Evolutionary conservation across 2,888 invertebrate species (phyloP).

Genomic region (Metopia argyrocephala): DNA sequence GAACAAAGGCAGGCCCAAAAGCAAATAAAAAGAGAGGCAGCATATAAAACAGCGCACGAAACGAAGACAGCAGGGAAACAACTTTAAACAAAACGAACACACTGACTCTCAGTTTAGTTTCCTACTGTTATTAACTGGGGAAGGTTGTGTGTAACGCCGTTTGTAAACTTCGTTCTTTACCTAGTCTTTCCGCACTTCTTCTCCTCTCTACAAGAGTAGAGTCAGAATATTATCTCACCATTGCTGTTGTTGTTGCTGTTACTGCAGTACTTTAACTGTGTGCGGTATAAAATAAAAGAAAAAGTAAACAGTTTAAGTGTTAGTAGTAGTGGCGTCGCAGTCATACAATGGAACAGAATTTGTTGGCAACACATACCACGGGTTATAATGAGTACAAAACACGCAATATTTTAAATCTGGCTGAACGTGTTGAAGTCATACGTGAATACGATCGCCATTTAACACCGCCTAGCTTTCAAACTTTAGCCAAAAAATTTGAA

Average conservation of each 20-base stretch:
- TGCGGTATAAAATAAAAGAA: slow-evolving; percentile 34
- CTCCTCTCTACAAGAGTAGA: background rate
- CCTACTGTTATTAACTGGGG: slow-evolving; percentile 47
- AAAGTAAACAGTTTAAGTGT: background rate
- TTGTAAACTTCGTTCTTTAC: background rate
- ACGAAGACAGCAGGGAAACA: slow-evolving; percentile 12
- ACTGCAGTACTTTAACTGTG: slow-evolving; percentile 21
- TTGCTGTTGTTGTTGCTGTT: slow-evolving; percentile 7
- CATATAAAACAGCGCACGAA: background rate
- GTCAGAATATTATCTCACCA: background rate
- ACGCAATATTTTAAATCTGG: slow-evolving; percentile 68
- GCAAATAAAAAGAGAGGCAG: slow-evolving; percentile 36
- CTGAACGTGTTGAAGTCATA: slow-evolving; percentile 69
- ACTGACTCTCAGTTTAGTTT: slow-evolving; percentile 49
- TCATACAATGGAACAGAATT: slow-evolving; percentile 35
- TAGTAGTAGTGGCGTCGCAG: background rate
- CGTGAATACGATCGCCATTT: slow-evolving; percentile 66
- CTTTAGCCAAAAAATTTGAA: slow-evolving; percentile 67
- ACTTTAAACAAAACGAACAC: slow-evolving; percentile 42
- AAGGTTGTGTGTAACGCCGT: slow-evolving; percentile 55
- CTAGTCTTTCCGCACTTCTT: background rate
- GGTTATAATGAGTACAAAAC: slow-evolving; percentile 64
- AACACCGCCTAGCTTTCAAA: slow-evolving; percentile 67
- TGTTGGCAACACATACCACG: slow-evolving; percentile 34
- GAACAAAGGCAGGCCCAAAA: slow-evolving; percentile 32